Evolutionary conservation across 2,888 invertebrate genomes (phyloP).

Genomic region (Acanthosepion pharaonis): DNA sequence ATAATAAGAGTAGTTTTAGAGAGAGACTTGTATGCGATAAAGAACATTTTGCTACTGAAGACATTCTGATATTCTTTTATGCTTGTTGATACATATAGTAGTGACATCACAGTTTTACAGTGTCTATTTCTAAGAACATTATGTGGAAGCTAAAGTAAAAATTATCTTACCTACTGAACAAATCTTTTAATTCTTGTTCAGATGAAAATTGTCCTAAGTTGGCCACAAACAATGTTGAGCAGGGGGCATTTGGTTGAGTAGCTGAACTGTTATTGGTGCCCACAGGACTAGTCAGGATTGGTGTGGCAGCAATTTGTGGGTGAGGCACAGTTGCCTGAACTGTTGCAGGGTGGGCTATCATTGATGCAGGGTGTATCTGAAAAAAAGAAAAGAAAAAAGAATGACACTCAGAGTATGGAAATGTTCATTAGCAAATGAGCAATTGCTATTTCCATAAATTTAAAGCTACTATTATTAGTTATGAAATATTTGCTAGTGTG

Average conservation of each 20-base stretch:
- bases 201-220: conserved; percentile 98
- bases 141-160: neutral
- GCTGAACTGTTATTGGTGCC: conserved; percentile 76
- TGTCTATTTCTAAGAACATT: neutral
- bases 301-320: conserved; percentile 82
- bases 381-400: conserved; percentile 49
- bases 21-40: neutral
- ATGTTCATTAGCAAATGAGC: neutral
- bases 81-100: neutral
- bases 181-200: conserved; percentile 98
- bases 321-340: conserved; percentile 63
- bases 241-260: conserved; percentile 81
- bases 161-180: conserved; percentile 90
- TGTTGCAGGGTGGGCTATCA: conserved; percentile 61
- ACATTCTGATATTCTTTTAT: neutral
- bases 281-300: conserved; percentile 90
- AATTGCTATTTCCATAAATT: neutral
- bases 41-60: neutral
- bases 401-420: conserved; percentile 11
- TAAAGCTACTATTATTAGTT: neutral
- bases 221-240: conserved; percentile 98
- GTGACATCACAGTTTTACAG: neutral
- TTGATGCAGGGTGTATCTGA: conserved; percentile 64
- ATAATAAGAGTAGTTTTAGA: neutral
- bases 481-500: neutral